A percentile compares a stretch with the other conserved stretches of the same genome.
Conservation (phyloP, 2,888 invertebrate genomes). For the Plebejus argus region DNA sequence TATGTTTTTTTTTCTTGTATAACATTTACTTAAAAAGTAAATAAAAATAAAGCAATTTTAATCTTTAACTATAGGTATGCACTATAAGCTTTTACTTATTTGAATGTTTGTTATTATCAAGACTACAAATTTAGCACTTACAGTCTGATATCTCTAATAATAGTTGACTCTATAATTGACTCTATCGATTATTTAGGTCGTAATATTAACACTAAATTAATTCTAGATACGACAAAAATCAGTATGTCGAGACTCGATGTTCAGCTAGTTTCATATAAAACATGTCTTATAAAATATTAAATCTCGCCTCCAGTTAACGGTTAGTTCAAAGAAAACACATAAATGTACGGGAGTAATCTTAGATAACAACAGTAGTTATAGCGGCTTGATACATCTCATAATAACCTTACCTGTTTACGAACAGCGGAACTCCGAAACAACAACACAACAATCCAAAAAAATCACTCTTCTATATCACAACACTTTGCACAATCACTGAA, state of each 20-base stretch:
- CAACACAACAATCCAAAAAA: conserved; percentile 27
- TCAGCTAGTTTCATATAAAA: not conserved
- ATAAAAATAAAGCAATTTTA: too few relatives aligned
- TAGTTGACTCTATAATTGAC: not conserved
- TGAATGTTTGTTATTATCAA: too few relatives aligned
- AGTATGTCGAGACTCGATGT: not conserved
- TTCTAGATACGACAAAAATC: not conserved
- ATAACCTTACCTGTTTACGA: conserved; percentile 29
- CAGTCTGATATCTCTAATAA: not conserved
- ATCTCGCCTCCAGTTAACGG: not conserved
- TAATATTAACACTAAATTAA: not conserved
- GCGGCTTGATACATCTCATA: conserved; percentile 3
- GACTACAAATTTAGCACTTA: not conserved
- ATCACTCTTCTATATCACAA: conserved; percentile 14
- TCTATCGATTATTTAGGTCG: not conserved
- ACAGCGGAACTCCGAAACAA: conserved; percentile 24
- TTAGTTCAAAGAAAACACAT: conserved; percentile 20
- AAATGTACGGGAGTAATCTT: not conserved
- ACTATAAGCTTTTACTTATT: too few relatives aligned
- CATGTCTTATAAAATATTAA: not conserved
- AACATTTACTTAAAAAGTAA: too few relatives aligned
- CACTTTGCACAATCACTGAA: conserved; percentile 27
- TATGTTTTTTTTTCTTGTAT: too few relatives aligned
- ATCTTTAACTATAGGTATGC: too few relatives aligned
- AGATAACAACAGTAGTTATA: conserved; percentile 30